These are phyloP conservation scores for Rapana venosa DNA, from an alignment of 2,888 invertebrate species.

Conservation along the genomic window DNA sequence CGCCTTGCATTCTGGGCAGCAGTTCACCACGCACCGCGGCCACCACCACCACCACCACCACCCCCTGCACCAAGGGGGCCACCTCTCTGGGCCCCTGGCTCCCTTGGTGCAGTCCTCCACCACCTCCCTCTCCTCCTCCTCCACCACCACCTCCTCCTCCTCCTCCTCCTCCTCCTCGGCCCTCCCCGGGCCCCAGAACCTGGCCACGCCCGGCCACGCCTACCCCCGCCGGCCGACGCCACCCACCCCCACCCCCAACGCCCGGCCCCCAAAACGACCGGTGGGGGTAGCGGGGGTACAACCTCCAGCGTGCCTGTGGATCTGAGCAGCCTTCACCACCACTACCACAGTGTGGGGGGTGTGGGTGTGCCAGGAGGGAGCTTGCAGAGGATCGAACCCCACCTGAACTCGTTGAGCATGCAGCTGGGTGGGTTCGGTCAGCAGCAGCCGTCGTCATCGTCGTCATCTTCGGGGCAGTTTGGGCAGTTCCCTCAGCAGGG, in stretches of 20 bases:
- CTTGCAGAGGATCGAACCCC: slow-evolving; percentile 41
- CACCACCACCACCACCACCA: slow-evolving; percentile 64
- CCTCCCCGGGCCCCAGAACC: slow-evolving; percentile 45
- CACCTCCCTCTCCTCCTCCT: slow-evolving; percentile 40
- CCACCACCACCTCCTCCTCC: slow-evolving; percentile 48
- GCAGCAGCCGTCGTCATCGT: too few species aligned
- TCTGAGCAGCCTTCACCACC: slow-evolving; percentile 44
- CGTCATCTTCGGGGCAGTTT: slow-evolving; percentile 61
- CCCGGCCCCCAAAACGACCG: background rate
- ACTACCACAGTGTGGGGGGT: slow-evolving; percentile 2
- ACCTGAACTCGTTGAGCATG: slow-evolving; percentile 77
- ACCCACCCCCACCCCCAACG: slow-evolving; percentile 43
- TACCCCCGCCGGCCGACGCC: slow-evolving; percentile 36
- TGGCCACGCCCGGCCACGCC: slow-evolving; percentile 42
- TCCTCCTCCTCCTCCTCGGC: slow-evolving; percentile 49
- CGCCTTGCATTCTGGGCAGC: slow-evolving; percentile 33
- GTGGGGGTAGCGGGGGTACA: background rate
- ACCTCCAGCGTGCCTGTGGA: slow-evolving; percentile 46
- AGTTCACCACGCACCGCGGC: slow-evolving; percentile 51
- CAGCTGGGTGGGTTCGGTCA: slow-evolving; percentile 74
- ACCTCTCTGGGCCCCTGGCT: slow-evolving; percentile 54
- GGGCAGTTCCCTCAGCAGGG: slow-evolving; percentile 58
- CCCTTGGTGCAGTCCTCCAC: slow-evolving; percentile 45
- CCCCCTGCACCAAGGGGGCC: slow-evolving; percentile 52
- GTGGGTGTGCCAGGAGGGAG: background rate